Conservation (phyloP, 2,888 invertebrate species). For the Adelphocoris suturalis region DNA sequence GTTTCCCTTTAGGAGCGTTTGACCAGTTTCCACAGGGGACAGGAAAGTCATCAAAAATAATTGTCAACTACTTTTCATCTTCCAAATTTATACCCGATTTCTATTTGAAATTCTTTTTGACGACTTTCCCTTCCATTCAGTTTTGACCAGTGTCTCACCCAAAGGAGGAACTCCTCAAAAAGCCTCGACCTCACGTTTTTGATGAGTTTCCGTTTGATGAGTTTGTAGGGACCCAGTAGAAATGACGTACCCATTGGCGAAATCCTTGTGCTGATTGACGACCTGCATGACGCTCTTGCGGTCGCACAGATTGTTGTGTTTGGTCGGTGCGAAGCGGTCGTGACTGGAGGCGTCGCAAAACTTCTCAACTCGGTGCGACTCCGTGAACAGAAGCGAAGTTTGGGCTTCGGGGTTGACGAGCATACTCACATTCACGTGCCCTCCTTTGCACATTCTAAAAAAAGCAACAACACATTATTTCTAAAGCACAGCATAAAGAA, state of each 20-base stretch:
- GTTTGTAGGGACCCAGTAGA: no score
- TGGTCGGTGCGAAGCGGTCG: slow-evolving; percentile 83
- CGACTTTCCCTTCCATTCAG: no score
- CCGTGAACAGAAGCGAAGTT: slow-evolving; percentile 81
- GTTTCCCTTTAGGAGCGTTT: no score
- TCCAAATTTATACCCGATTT: no score
- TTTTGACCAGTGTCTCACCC: no score
- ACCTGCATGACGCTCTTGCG: slow-evolving; percentile 82
- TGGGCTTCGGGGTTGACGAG: slow-evolving; percentile 79
- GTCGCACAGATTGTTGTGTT: slow-evolving; percentile 84
- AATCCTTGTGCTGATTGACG: slow-evolving; percentile 81
- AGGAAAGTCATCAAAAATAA: no score
- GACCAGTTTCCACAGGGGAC: no score
- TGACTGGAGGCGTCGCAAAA: slow-evolving; percentile 84
- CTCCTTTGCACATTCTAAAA: slow-evolving; percentile 71
- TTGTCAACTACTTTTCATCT: no score
- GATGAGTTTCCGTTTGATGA: no score
- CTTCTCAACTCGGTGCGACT: slow-evolving; percentile 80
- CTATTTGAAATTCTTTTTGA: no score
- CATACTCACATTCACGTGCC: slow-evolving; percentile 72
- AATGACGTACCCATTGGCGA: slow-evolving; percentile 78
- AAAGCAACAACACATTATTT: background rate
- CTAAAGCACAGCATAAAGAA: background rate
- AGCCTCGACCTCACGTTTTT: no score
- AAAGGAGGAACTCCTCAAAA: no score